A percentile compares a stretch with the other conserved stretches of the same genome.
These are phyloP conservation scores for Cryptotermes secundus DNA, from an alignment of 1,140 invertebrate genomes.

Conservation along the genomic window DNA sequence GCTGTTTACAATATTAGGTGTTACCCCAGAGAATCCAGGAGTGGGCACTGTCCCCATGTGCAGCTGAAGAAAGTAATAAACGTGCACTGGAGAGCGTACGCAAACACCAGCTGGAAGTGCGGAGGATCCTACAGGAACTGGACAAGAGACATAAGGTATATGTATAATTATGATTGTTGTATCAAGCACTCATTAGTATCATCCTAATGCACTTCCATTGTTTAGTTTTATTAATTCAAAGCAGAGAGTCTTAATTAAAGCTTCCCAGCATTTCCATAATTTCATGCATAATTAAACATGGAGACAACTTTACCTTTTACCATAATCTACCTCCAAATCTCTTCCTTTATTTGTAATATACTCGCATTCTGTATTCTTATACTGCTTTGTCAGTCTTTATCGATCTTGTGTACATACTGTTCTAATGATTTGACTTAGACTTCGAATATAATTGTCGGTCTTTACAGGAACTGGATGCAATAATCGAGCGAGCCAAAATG, in stretches of 20 bases:
- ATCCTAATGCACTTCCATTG: too few relatives aligned
- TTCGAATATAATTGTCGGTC: not conserved
- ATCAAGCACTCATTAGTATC: not conserved
- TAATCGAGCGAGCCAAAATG: conserved; percentile 74
- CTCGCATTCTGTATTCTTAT: too few relatives aligned
- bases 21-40: conserved; percentile 92
- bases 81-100: conserved; percentile 80
- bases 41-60: conserved; percentile 86
- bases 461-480: conserved; percentile 69
- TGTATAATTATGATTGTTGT: not conserved
- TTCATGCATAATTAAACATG: too few relatives aligned
- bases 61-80: conserved; percentile 84
- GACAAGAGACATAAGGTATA: conserved; percentile 65
- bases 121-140: conserved; percentile 71
- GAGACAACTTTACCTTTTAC: too few relatives aligned
- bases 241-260: too few relatives aligned
- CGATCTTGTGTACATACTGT: too few relatives aligned
- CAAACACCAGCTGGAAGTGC: conserved; percentile 72
- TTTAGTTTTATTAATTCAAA: too few relatives aligned
- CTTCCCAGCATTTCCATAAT: too few relatives aligned
- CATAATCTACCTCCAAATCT: too few relatives aligned
- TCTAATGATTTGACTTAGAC: too few relatives aligned
- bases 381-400: too few relatives aligned
- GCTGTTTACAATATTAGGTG: conserved; percentile 52
- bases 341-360: too few relatives aligned